Percentiles rank a stretch among this genome's conserved stretches.
phyloP scores from a whole-genome alignment of 2,888 invertebrate genomes.

The Balanococcus diminutus region DNA sequence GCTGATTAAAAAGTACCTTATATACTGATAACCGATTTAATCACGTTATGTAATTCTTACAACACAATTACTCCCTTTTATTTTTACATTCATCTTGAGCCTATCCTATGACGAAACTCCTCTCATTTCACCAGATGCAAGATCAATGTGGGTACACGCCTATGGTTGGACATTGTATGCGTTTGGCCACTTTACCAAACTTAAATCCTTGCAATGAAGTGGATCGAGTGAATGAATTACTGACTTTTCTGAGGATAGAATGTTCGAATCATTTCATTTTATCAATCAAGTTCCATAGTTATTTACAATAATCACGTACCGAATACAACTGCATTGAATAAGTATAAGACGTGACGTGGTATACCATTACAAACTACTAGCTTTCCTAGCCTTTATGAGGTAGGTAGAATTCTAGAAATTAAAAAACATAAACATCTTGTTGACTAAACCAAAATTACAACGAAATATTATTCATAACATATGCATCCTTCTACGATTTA shows the following conservation, averaged over 20 bases:
- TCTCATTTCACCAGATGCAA: neutral
- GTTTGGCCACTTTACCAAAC: neutral
- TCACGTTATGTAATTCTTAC: conserved; percentile 39
- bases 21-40: conserved; percentile 3
- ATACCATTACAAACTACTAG: neutral
- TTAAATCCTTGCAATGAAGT: neutral
- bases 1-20: conserved; percentile 26
- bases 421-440: too few relatives aligned
- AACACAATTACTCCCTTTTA: conserved; percentile 14
- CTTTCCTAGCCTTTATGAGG: too few relatives aligned
- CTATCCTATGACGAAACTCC: conserved; percentile 1
- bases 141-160: neutral
- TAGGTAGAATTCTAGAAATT: too few relatives aligned
- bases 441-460: too few relatives aligned
- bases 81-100: neutral
- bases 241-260: neutral
- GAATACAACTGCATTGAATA: neutral
- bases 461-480: too few relatives aligned
- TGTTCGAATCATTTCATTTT: neutral
- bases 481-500: too few relatives aligned
- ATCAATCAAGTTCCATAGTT: neutral
- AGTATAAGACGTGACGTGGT: neutral
- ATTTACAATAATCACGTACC: neutral
- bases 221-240: neutral
- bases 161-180: neutral